Evolutionary conservation across 2,797 vertebrate species (phyloP), one percentile per base, ranked within the genome.

Genomic region (Aulostomus chinensis): DNA sequence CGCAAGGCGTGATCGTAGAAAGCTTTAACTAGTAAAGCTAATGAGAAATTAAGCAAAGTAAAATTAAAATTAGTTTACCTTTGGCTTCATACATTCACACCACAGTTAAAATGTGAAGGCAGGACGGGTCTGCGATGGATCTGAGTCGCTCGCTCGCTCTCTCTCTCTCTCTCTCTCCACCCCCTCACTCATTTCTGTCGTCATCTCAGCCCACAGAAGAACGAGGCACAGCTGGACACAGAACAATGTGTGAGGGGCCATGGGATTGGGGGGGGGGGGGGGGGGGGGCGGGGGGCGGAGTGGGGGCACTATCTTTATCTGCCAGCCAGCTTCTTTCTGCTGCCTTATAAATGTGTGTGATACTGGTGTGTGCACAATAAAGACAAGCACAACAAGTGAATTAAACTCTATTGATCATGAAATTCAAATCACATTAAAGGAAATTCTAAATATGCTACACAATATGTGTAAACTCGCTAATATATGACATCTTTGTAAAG

Each of bases 161-260:
- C 45, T 47, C 40, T 28, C 17, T 25, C 41, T 24, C 5, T 33
- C 45, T 52, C 50, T 46, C 16, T 59, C 69, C 79, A 69, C 59
- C 64, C 82, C 82, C 83, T 70, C 78, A 64, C 77, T 77, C 5
- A 39, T 61, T 58, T 61, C 62, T 81, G 88, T 79, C 78, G 79
- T 89, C 88, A 87, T 85, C 80, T 82, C 82, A 69, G 82, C 85
- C 82, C 85, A 85, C 66, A 71, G 72, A 78, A 63, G 78, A 81
- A 83, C 86, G 83, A 87, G 80, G 76, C 87, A 87, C 88, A 83
- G 80, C 86, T 85, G 75, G 83, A 77, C 81, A 78, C 74, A 52
- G 73, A 86, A 90, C 88, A 91, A 88, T 89, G 76, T 62, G 65
- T 66, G 83, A 79, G 81, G 84, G 79, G n/a, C n/a, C n/a, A n/a